A percentile compares a stretch with the other conserved stretches of the same genome.
Conservation (phyloP, 1,140 invertebrate species). For the Atopsyche davidsoni region DNA sequence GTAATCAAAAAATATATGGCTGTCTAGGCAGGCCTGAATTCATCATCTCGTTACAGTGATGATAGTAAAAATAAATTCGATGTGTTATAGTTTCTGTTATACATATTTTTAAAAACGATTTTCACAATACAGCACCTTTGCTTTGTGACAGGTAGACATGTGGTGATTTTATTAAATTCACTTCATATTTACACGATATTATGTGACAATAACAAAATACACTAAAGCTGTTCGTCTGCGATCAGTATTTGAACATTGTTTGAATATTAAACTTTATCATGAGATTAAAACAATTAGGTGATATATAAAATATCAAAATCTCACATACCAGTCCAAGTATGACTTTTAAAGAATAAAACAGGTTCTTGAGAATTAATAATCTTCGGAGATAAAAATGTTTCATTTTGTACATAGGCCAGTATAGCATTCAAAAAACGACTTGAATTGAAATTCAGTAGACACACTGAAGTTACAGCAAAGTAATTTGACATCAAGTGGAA, state of each 20-base stretch:
- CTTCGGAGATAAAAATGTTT: constrained; percentile 36
- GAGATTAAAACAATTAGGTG: background rate
- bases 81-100: too few species aligned
- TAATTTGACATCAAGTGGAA: constrained; percentile 85
- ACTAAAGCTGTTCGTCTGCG: too few species aligned
- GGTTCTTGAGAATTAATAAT: constrained; percentile 44
- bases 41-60: too few species aligned
- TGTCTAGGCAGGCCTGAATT: too few species aligned
- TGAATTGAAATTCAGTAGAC: constrained; percentile 75
- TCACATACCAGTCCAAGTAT: constrained; percentile 24
- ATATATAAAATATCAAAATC: constrained; percentile 9
- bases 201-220: too few species aligned
- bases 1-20: too few species aligned
- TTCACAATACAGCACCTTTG: too few species aligned
- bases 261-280: background rate
- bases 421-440: constrained; percentile 55
- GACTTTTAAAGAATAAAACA: constrained; percentile 38
- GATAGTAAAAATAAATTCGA: too few species aligned
- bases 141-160: too few species aligned
- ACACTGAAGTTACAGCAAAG: constrained; percentile 66
- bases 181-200: too few species aligned
- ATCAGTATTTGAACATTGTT: background rate
- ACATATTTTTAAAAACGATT: too few species aligned
- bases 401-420: constrained; percentile 40
- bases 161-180: too few species aligned